Evolutionary conservation across 2,888 invertebrate genomes (phyloP), one percentile per base, ranked within the genome.

Genomic region (Macroteleia sp.): DNA sequence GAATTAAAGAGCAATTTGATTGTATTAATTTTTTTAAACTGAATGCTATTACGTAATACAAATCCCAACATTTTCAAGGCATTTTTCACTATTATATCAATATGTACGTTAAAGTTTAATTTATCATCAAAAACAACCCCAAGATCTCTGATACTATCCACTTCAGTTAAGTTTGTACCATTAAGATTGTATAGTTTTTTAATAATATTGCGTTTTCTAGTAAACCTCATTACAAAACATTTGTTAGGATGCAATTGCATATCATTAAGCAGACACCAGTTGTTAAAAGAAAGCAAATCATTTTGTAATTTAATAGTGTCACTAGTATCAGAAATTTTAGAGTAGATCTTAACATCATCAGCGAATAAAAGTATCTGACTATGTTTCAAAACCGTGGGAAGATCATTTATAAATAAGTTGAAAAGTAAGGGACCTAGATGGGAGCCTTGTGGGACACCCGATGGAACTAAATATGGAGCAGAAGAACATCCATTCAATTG

Each of bases 391-490:
- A 39, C 39, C 17, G 8, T 8, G 14, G 62, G 62, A 9, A 52
- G 25, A 19, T 70, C 70, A 32, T 59, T 70, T 0, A 61, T 70
- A 52, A 50, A 71, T 3, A 70, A 22, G 22, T 22, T 52, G 12
- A 73, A 64, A 2, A 73, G 22, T 12, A 71, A 19, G 0, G 62
- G 71, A 9, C 71, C 62, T 1, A 61, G 12, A 44, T 73, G 73
- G 4, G 57, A 73, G 0, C 73, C 64, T 22, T 73, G 64, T 6
- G 64, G 73, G 1, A 73, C 73, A 2, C 50, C 73, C 6, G 57
- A 73, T 10, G 32, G n/a, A 32, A 32, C 5, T 10, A 10, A 32
- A 10, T 32, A 32, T 8, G 32, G 32, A 10, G 6, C 17, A 17
- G 73, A 64, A n/a, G 5, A 10, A 30, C 20, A 20, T 4, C 32